Base-by-base conservation (phyloP, 2,797 vertebrate genomes). In the Enteromius mattozi region DNA sequence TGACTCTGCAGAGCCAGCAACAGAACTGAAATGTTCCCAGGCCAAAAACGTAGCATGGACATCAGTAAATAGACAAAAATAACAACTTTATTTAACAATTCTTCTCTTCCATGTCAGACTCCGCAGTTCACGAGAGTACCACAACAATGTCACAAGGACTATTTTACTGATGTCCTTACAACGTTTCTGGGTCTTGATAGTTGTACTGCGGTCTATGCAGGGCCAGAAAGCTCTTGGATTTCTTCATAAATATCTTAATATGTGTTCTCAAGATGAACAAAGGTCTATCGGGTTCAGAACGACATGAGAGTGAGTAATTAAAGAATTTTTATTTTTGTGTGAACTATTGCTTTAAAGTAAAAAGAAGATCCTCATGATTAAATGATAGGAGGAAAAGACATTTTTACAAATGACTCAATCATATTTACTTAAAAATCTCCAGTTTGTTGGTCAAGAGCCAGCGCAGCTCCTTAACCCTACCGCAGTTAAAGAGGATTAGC, bases 401-500 rank as follows among this genome's bases (percentile, higher is more conserved):
- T 17, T 33, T 33, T 33, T 65, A 17, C 16, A 33, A 16, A 74
- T 35, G 4, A 35, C 30, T 78, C 66, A 45, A 78, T 70, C 37
- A 78, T n/a, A 70, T 47, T 84, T 19, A 40, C 37, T 19, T 71
- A 7, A 30, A 71, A 75, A 59, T 45, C 51, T 37, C 13, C 5
- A 3, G 30, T 8, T 35, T 83, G 61, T 10, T 40, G 71, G 59
- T 68, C 33, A 33, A 51, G 45, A 42, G 81, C 63, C 72, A 79
- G 42, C 16, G 40, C 33, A 14, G 30, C 30, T 79, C 42, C 65
- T 21, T 63, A 79, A 79, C 66, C 76, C 54, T 72, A 66, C n/a
- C 16, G 30, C 17, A 37, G 14, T 16, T 30, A 49, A 79, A 79
- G 54, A 79, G 68, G 83, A 63, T 80, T 84, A 84, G 54, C 16